These are phyloP conservation scores for Gymnoscelis rufifasciata DNA, from an alignment of 2,888 invertebrate genomes.

Conservation along the genomic window DNA sequence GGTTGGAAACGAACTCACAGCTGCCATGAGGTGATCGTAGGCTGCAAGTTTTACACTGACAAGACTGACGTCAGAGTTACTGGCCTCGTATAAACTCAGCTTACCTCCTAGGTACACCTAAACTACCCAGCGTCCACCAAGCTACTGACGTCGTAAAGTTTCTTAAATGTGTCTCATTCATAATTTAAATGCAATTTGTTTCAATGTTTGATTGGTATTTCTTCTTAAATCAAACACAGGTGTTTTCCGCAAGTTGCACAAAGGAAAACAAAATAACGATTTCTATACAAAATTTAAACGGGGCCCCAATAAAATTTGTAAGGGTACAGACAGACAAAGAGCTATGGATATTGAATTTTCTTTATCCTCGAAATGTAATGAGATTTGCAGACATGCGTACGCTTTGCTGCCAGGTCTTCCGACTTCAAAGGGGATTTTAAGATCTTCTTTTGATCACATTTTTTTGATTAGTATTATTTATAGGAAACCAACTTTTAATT, in stretches of 20 bases:
- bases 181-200: too few relatives aligned
- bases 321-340: constrained; percentile 49
- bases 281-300: constrained; percentile 36
- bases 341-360: constrained; percentile 63
- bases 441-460: constrained; percentile 51
- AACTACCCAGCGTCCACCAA: too few relatives aligned
- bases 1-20: too few relatives aligned
- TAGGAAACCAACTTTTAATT: constrained; percentile 5
- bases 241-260: constrained; percentile 19
- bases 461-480: constrained; percentile 14
- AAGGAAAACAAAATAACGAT: constrained; percentile 25
- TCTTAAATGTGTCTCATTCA: too few relatives aligned
- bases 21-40: too few relatives aligned
- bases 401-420: constrained; percentile 45
- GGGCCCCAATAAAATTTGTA: constrained; percentile 48
- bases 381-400: constrained; percentile 64
- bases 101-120: too few relatives aligned
- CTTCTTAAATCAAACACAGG: constrained; percentile 15
- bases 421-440: constrained; percentile 41
- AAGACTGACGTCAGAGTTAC: too few relatives aligned
- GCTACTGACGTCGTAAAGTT: too few relatives aligned
- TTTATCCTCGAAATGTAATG: constrained; percentile 64
- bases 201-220: too few relatives aligned
- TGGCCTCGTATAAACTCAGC: too few relatives aligned
- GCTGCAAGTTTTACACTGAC: too few relatives aligned